Base-by-base conservation (phyloP, 2,113 vertebrate genomes). In the Microcebus jonahi region DNA sequence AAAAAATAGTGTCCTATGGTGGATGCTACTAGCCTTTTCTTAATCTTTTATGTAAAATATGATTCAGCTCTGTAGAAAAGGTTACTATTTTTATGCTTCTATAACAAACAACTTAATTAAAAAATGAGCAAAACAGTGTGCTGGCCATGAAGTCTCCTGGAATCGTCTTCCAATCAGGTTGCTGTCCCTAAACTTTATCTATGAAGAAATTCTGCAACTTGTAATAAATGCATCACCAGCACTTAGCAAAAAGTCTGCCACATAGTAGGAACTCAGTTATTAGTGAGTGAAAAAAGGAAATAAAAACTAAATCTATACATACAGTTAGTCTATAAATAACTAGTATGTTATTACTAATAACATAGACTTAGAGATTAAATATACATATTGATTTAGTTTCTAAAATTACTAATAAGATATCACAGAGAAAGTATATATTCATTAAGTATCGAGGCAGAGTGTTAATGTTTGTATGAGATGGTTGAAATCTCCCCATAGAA, bases 71-170 rank as follows among this genome's bases (percentile, higher is more conserved):
- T 89, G 13, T 55, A 88, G 57, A 75, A 90, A 95, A 53, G 84
- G 39, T 77, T 73, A 34, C 36, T 57, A 7, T 91, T 68, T 88
- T 76, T 65, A 67, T 92, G 86, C 6, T 67, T 79, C 10, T 88
- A 39, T 57, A 88, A 45, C 36, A 80, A 57, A 31, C 1, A 87
- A 71, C 68, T 93, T 59, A 63, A 82, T 42, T 39, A 95, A 88
- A 88, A 96, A 95, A 48, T 86, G 31, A 81, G 4, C 45, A 96
- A 95, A 95, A 88, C 25, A 29, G 1, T 65, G 31, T 57, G 20
- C 25, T 86, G 96, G 4, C 34, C 6, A 14, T 42, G 71, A 95
- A 90, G 25, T 81, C 15, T 63, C 4, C 6, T 86, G 63, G 39
- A 73, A 88, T 90, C 21, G 91, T 85, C 59, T 95, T 68, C 48